phyloP scores from a whole-genome alignment of 2,113 vertebrate species.

The Emydura subglobosa region DNA sequence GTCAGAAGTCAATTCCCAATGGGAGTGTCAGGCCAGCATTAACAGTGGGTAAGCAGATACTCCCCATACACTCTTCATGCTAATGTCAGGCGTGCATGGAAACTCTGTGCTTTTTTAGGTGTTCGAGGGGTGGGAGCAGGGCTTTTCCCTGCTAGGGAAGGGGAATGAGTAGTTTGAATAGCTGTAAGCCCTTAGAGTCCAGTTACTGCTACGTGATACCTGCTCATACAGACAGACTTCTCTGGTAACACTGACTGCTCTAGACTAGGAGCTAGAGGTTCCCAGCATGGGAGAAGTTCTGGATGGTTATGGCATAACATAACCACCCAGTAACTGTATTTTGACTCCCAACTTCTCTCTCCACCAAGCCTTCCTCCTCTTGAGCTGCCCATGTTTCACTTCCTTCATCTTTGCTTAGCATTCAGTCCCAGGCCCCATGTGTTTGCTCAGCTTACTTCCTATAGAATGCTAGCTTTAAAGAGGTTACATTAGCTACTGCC shows the following conservation, averaged over 20 bases:
- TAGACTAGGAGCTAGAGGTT: not conserved
- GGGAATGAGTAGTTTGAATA: not conserved
- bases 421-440: not conserved
- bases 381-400: rapidly evolving
- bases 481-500: not conserved
- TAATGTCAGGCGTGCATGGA: not conserved
- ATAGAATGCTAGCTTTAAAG: rapidly evolving
- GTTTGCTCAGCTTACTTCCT: not conserved
- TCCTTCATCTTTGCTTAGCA: rapidly evolving
- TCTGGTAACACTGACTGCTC: not conserved
- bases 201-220: not conserved
- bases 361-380: not conserved
- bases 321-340: not conserved
- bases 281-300: not conserved
- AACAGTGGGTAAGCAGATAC: not conserved
- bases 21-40: not conserved
- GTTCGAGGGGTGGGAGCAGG: not conserved
- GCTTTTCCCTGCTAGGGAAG: not conserved
- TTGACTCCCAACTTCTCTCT: not conserved
- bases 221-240: not conserved
- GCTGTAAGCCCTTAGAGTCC: not conserved
- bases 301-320: not conserved
- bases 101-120: not conserved
- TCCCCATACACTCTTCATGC: rapidly evolving
- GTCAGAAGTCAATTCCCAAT: not conserved